Evolutionary conservation across 92 coral and sea anemone genomes (phyloP), one percentile per base, ranked within the genome.

Genomic region (Blastomussa wellsi): DNA sequence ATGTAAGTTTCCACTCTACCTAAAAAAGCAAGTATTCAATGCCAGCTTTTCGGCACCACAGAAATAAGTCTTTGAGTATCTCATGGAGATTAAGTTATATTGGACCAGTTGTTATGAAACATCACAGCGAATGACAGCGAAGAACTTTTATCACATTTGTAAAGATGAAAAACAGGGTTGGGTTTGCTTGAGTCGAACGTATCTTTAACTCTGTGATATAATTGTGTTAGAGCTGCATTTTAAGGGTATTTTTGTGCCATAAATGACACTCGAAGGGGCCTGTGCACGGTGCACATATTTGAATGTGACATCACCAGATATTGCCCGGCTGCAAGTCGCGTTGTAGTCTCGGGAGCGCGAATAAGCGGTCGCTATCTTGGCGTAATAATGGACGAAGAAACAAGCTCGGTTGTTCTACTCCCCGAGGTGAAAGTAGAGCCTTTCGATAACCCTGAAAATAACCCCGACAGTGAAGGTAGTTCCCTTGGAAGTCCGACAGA

Each of bases 401-500:
- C 73, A 60, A 83, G 87, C 24, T 75, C 87, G 9, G 88, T 85
- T 22, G 83, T 85, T 68, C 68, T 77, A 1, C 77, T 85, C 13
- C 83, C 88, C 80, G 88, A 67, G 48, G 90, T 91, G 38, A 91
- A 91, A 88, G 88, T 91, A 53, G 94, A 91, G 65, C 89, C 91
- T 29, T 52, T 77, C 39, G 73, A 79, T 15, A 88, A 88, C 29
- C 20, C 83, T 10, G 90, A 81, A 81, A 85, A 78, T 10, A 78
- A 53, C 36, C 77, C 79, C 17, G 70, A 84, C 28, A 85, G 88
- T 71, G 82, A 79, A 51, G 86, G 37, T 37, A 87, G 83, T 29
- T 77, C 88, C 17, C 53, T 83, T 16, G 90, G 82, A 87, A 86
- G 88, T 41, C 90, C 83, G 14, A 37, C 88, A 39, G 93, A 87